Evolutionary conservation across 1,140 invertebrate genomes (phyloP), one percentile per base, ranked within the genome.

Genomic region (Atta texana): DNA sequence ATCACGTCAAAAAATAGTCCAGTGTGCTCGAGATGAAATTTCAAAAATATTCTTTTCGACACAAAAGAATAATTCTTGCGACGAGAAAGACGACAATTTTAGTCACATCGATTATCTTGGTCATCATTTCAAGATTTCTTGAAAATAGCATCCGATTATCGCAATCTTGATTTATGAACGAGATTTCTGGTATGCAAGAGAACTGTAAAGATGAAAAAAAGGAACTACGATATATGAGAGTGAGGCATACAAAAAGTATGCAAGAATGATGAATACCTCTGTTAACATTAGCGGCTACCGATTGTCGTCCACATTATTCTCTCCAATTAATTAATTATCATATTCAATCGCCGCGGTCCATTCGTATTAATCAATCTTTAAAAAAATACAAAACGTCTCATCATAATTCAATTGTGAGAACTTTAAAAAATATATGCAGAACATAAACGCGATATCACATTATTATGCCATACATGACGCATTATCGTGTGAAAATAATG

Each of bases 321-420:
- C 88, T 86, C 86, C 31, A 88, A 86, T 91, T 86, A 87, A 91
- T 91, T 90, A 86, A 91, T 91, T 89, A 89, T 31, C 82, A 89
- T 91, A 89, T 57, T 39, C 24, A 61, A 85, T 61, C 61, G 24
- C 39, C 31, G 74, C 57, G 61, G 28, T 80, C 72, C 88, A 39
- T 82, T 80, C 51, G 64, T 44, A 63, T 91, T 86, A 90, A 59
- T 90, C 81, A 87, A 51, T 55, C 57, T 24, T 8, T 8, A 55
- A 80, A 71, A 78, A 64, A 59, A 28, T 24, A 12, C 39, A 24
- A 10, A 39, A 18, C 12, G 16, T 18, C 24, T 78, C 39, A 18
- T 81, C 7, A 49, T 7, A n/a, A 31, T 72, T 74, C 24, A 8
- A 31, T 3, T 18, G n/a, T 53, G 28, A 72, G 16, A 49, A 28